Base-by-base conservation (phyloP, 1,140 invertebrate species). In the Sarcophaga peregrina region DNA sequence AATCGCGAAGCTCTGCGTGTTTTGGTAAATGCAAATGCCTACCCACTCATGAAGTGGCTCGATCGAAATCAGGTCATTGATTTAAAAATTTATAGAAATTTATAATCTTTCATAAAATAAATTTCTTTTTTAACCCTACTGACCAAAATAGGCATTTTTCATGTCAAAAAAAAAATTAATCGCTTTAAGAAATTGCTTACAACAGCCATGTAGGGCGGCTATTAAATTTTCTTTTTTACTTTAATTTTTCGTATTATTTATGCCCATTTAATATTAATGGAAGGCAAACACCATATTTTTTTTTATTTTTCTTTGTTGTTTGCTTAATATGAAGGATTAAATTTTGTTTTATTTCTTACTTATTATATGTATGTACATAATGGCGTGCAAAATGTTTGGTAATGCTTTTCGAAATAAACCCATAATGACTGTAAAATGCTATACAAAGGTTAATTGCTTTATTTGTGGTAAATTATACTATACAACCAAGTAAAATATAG, bases 261-360 rank as follows among this genome's bases (percentile, higher is more conserved):
- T 58, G 54, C 54, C 25, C 54, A 58, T n/a, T 13, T 58, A n/a
- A n/a, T n/a, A n/a, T 13, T n/a, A 37, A n/a, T 58, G 15, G 9
- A 54, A 10, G 52, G 25, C 25, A 37, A 37, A 37, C 25, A 37
- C 25, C 25, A 37, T 54, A 10, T 54, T 54, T 54, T 54, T 10
- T 54, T 54, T 54, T 15, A 8, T 54, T 54, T 54, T 9, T 54
- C 25, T 54, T 54, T 8, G 5, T 54, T 54, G 10, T 54, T 10
- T 58, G 6, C n/a, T 58, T 58, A 58, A 58, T 58, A 58, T 58
- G 54, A 58, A 58, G n/a, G 15, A 58, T 58, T 58, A n/a, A 58
- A 58, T 58, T 58, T 52, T 37, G 25, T 37, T 37, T 37, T 37
- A 37, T 37, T 37, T 7, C 11, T 58, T 15, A 58, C n/a, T 58